Base-by-base conservation (phyloP, 2,888 invertebrate species). In the Scaptodrosophila latifasciaeformis region DNA sequence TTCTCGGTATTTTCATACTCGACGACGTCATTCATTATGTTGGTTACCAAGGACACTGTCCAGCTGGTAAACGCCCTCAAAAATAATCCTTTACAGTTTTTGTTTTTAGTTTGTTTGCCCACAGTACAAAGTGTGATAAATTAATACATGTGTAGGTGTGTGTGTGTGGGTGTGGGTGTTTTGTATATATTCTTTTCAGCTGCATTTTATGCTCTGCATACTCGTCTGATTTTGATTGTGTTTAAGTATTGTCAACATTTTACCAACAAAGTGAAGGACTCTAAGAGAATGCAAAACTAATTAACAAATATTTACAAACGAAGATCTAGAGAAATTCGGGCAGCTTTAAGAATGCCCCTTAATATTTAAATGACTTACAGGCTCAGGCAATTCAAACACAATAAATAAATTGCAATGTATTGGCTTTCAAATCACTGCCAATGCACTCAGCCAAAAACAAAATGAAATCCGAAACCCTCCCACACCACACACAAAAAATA, bases 91-190 rank as follows among this genome's bases (percentile, higher is more conserved):
- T 43, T 49, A 29, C 10, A 19, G 21, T 47, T 47, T 35, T 19
- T 46, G 35, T 46, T 42, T 17, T 29, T 40, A 31, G 45, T 60
- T 46, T 49, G 60, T 43, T 61, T 50, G 50, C 29, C 31, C 29
- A 13, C 30, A 45, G 49, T 55, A 61, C 55, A 62, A 56, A 61
- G 55, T 61, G 60, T 61, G 56, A 61, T 61, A 61, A 61, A 61
- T 62, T 61, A 61, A 51, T 61, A 15, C 19, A 12, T 37, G 24
- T 6, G 15, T 40, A n/a, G n/a, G n/a, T n/a, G 17, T 13, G 4
- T 40, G 39, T 18, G 21, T 54, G 40, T 60, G 54, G 37, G 35
- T 45, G 34, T n/a, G n/a, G n/a, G n/a, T n/a, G n/a, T n/a, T n/a
- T n/a, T 30, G 5, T 30, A 30, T 30, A 30, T 30, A 4, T n/a